Evolutionary conservation across 2,797 vertebrate species (phyloP), one percentile per base, ranked within the genome.

Genomic region (Numenius phaeopus): DNA sequence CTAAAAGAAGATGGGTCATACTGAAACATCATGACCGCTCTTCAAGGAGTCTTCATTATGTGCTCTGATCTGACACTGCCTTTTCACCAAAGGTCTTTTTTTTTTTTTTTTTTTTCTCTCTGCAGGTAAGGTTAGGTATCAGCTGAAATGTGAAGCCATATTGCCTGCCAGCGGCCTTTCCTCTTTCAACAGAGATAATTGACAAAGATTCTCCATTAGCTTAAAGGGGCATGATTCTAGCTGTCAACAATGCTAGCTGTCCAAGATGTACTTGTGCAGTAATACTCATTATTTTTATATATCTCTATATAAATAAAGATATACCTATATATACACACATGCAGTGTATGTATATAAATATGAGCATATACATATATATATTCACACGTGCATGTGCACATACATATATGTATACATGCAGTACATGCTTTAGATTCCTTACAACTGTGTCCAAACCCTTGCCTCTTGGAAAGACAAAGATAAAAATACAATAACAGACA

Each of bases 391-490:
- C 22, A 5, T 52, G 20, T 22, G 12, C 65, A 61, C 27, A 26
- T 40, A 65, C 0, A 2, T 21, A 20, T 17, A 40, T 11, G 15
- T 42, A 39, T 58, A n/a, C 23, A 77, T 23, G 32, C 32, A 72
- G 20, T 39, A 44, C 75, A 14, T 59, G 69, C 34, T 92, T 92
- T 55, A 67, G 59, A 95, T 91, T 91, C 79, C 77, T 72, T 86
- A 39, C 42, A 91, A 32, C 23, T 22, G 17, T 72, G 39, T 32
- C 61, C 34, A 89, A 95, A 87, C 4, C 22, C 30, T 71, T 18
- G 11, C 78, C 91, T 85, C 83, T 85, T 87, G 61, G 67, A 85
- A 92, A 94, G 71, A 80, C 32, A 58, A 81, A 65, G 81, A 94
- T 67, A 92, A 91, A 95, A 96, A 87, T 47, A 92, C 42, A 81